Percentiles rank a stretch among this genome's conserved stretches.
phyloP scores from a whole-genome alignment of 35 echinoderm and acorn worm genomes.

The Hemicentrotus pulcherrimus region DNA sequence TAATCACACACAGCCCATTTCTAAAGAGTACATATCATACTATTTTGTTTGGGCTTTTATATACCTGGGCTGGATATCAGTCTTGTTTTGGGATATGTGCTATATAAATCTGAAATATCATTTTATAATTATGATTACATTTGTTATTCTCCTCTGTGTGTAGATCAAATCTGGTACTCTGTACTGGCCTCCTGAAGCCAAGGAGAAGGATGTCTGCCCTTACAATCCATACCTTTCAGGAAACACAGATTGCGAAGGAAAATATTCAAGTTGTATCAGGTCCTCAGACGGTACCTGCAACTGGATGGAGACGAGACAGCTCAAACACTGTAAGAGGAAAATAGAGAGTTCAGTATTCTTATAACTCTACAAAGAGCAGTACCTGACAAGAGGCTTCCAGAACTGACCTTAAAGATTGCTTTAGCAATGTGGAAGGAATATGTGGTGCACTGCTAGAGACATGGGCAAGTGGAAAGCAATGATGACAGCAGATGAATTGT shows the following conservation, averaged over 20 bases:
- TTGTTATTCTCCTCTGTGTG: not conserved
- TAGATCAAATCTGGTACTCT: constrained; percentile 77
- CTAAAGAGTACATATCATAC: too few relatives aligned
- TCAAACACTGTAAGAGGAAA: constrained; percentile 58
- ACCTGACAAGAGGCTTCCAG: not conserved
- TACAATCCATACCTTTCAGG: constrained; percentile 72
- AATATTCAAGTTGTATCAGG: constrained; percentile 73
- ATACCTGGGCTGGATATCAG: too few relatives aligned
- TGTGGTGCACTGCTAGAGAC: not conserved
- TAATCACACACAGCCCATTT: too few relatives aligned
- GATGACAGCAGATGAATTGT: not conserved
- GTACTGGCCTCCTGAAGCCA: constrained; percentile 70
- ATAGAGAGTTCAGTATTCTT: constrained; percentile 23
- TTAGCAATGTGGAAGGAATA: not conserved
- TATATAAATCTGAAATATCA: not conserved
- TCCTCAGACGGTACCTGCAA: constrained; percentile 74
- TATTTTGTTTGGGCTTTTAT: too few relatives aligned
- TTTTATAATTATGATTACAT: not conserved
- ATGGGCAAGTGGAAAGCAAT: not conserved
- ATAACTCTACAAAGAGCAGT: not conserved
- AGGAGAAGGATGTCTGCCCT: constrained; percentile 73
- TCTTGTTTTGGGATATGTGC: too few relatives aligned
- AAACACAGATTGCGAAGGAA: constrained; percentile 74
- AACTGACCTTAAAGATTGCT: not conserved
- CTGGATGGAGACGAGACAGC: constrained; percentile 59